Conservation (phyloP, 2,113 vertebrate species). For the Antennarius striatus region DNA sequence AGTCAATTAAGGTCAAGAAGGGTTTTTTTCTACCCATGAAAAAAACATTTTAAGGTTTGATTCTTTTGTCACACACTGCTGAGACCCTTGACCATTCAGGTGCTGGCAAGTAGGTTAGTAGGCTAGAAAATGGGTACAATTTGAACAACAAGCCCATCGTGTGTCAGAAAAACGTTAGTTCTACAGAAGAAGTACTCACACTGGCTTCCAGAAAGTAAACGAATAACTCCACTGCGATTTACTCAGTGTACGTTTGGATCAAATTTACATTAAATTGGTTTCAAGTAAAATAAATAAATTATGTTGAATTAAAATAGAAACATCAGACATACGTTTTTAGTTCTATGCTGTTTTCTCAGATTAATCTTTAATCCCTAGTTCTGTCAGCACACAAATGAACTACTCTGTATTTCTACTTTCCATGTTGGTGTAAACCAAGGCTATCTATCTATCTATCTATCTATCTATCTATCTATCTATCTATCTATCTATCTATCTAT, state of each 20-base stretch:
- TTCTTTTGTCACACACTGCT: conserved; percentile 6
- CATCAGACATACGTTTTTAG: conserved; percentile 29
- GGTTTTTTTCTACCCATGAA: neutral
- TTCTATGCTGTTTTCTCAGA: neutral
- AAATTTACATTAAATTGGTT: no score
- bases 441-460: no score
- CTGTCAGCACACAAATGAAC: conserved; percentile 3
- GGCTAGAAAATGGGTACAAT: conserved; percentile 30
- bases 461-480: no score
- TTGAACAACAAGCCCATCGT: conserved; percentile 8
- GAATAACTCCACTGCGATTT: neutral
- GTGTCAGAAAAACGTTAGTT: neutral
- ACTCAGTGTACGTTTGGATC: neutral
- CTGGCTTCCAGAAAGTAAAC: neutral
- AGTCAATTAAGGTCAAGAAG: neutral
- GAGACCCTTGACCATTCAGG: conserved; percentile 3
- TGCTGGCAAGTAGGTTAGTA: conserved; percentile 34
- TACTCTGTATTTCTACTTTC: neutral
- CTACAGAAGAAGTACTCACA: neutral
- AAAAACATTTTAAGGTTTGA: no score
- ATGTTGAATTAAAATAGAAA: conserved; percentile 21
- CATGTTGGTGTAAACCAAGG: no score
- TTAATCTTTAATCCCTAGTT: conserved; percentile 2
- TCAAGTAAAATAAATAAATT: no score
- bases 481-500: no score